Base-by-base conservation (phyloP, 1,140 invertebrate genomes). In the Tachypleus tridentatus region DNA sequence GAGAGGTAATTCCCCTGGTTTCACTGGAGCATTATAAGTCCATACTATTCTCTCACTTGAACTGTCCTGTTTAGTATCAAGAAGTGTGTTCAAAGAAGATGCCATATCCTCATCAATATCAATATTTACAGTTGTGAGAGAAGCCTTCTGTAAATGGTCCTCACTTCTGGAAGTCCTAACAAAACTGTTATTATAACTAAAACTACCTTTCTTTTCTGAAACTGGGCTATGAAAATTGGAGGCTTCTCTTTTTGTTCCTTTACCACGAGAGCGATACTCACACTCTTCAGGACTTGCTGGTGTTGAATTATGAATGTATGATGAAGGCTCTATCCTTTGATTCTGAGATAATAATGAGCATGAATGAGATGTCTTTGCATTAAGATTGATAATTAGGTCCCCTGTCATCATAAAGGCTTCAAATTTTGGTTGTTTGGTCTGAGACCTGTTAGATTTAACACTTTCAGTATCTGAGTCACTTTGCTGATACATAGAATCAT, bases 391-490 rank as follows among this genome's bases (percentile, higher is more conserved):
- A 76, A 96, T 95, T 67, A 93, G 80, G 74, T 96, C 92, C 7
- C 93, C 93, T n/a, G 93, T 96, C 93, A 97, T 96, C 84, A 95
- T 91, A 79, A 91, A 96, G 47, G 91, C 89, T 78, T 96, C 93
- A 78, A 89, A 94, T 11, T 74, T 73, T 8, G 76, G 77, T 69
- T 62, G 60, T 48, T 51, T 64, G 29, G 49, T 8, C 4, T 67
- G 64, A 49, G 67, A 65, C 51, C 69, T 66, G 54, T 69, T 67
- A 53, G 58, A 62, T n/a, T 67, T 66, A 54, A 60, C 68, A 4
- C 64, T 61, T 53, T 58, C 56, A 52, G 68, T 29, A 5, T 54
- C 58, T 51, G 29, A 60, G 56, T 65, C 66, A 76, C 94, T 93
- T 60, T 94, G 78, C 60, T 90, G 93, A 70, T 90, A 91, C 70